Conservation (phyloP, 2,797 vertebrate species). For the Mastacembelus armatus region DNA sequence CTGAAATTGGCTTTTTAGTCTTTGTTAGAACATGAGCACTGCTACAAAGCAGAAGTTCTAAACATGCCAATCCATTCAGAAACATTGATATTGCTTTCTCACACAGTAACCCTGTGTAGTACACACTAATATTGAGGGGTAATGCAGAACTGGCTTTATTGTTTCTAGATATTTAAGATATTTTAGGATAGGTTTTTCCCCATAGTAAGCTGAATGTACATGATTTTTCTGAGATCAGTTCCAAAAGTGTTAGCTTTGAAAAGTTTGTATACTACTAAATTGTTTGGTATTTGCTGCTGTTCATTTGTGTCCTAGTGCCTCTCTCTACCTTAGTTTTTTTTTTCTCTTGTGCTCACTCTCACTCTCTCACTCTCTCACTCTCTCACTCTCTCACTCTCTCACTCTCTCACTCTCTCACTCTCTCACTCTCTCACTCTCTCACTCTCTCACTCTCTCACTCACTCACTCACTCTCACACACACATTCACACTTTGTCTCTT, state of each 20-base stretch:
- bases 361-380: slow-evolving; percentile 8
- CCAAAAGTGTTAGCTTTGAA: slow-evolving; percentile 14
- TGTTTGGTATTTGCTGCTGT: slow-evolving; percentile 1
- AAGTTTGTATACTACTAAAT: background rate
- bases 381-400: too few relatives aligned
- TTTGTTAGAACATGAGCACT: slow-evolving; percentile 34
- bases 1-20: slow-evolving; percentile 35
- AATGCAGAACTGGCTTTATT: slow-evolving; percentile 4
- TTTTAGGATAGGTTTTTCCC: slow-evolving; percentile 8
- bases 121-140: slow-evolving; percentile 22
- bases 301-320: slow-evolving; percentile 11
- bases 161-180: slow-evolving; percentile 3
- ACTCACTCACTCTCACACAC: too few relatives aligned
- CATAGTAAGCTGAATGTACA: background rate
- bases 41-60: slow-evolving; percentile 29
- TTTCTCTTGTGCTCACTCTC: background rate
- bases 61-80: slow-evolving; percentile 45
- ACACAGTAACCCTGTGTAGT: too few relatives aligned
- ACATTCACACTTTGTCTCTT: too few relatives aligned
- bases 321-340: background rate
- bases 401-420: slow-evolving; percentile 1
- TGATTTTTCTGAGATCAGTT: slow-evolving; percentile 1
- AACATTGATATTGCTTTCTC: slow-evolving; percentile 16
- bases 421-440: slow-evolving; percentile 3
- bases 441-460: background rate